Base-by-base conservation (phyloP, 2,113 vertebrate species). In the Pyxicephalus adspersus region DNA sequence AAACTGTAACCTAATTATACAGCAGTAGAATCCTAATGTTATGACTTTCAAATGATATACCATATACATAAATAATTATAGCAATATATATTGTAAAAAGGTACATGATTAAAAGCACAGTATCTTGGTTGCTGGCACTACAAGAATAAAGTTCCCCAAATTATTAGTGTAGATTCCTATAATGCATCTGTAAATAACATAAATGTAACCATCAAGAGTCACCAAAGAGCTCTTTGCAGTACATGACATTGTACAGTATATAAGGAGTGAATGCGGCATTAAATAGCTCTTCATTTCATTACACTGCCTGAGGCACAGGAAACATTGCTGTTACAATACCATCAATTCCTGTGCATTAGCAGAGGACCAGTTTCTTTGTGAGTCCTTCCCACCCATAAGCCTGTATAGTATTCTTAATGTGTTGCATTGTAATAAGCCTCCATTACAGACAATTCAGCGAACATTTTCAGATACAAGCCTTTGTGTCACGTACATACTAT, bases 241-340 rank as follows among this genome's bases (percentile, higher is more conserved):
- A 25, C 66, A 70, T 52, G 45, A 70, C 18, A 57, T 73, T 73
- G 0, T 57, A 20, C 19, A 16, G 19, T 26, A 57, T 26, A 73
- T 73, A 29, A n/a, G 52, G 19, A 15, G 15, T 73, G 52, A 73
- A 57, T 31, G 28, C 11, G 15, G 19, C 7, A 57, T 72, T 57
- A 72, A 55, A 57, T 23, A 25, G 52, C 70, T 73, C 26, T 31
- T 73, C 51, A 55, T 29, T 20, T 31, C 26, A 52, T 34, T 31
- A 28, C 57, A 28, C 8, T 28, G 57, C 70, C 70, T 73, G 52
- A 73, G 52, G 70, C 70, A 73, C 51, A 31, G 51, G 16, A 54
- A 54, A 11, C 9, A 29, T 25, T 52, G 20, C 55, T 57, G 25
- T 31, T 55, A 68, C 66, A 68, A 25, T 51, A 45, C 64, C 65